Base-by-base conservation (phyloP, 2,113 vertebrate genomes). In the Pseudorhombus dupliciocellatus region DNA sequence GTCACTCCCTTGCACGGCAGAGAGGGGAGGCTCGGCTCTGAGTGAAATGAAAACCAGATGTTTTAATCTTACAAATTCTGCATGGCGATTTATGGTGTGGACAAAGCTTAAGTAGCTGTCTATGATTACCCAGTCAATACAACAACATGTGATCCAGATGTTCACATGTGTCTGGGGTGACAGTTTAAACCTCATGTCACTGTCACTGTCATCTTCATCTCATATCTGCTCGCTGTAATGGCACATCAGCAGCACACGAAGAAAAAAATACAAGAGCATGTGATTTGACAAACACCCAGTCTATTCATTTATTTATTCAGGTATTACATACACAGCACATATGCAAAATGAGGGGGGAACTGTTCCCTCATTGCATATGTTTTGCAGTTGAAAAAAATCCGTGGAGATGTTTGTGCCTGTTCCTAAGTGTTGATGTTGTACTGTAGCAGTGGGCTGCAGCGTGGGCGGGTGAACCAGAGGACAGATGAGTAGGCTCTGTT, bases 401-500 rank as follows among this genome's bases (percentile, higher is more conserved):
- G 68, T 24, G 48, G 67, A 68, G 52, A 61, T 78, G 61, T 76
- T 79, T 70, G 15, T 80, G 74, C 57, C 0, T 50, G 15, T 72
- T 71, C 65, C 1, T 15, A 70, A 62, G 80, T 83, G 85, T 80
- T 64, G 75, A 48, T 73, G 70, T 73, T 58, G 73, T 66, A 68
- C 80, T 77, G 79, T 64, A 75, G 72, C 60, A 76, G 84, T 85
- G 84, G 81, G 85, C 74, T 83, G 84, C 61, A 69, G 84, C 56
- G 88, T 86, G 77, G 81, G 90, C 25, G 66, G 77, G 54, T 77
- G 16, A 65, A 85, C 67, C 73, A 79, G 78, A 83, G 83, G 77
- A 80, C 74, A 79, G 48, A 87, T 85, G 86, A 86, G 90, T 82
- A 30, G 90, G 84, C 63, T 52, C 53, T 76, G 60, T 65, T 87